Evolutionary conservation across 2,888 invertebrate species (phyloP).

Genomic region (Drosophila buzzatii): DNA sequence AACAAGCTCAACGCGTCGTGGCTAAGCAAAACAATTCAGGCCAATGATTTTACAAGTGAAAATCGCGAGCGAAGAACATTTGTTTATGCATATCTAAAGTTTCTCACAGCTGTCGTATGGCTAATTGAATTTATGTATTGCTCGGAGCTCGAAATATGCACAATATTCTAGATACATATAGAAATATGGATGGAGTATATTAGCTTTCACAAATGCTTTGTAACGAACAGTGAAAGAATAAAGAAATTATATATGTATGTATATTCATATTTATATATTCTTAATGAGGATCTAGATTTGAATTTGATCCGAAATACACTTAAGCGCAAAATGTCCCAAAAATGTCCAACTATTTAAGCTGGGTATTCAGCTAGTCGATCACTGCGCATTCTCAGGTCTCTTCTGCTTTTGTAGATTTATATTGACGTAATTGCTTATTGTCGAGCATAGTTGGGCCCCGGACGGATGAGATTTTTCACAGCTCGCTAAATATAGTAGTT

Average conservation of each 20-base stretch:
- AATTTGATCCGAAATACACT: not conserved
- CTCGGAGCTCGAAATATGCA: constrained; percentile 3
- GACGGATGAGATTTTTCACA: constrained; percentile 37
- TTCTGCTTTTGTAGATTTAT: not conserved
- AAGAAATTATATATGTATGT: not conserved
- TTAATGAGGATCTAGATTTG: not conserved
- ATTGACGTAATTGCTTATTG: constrained; percentile 20
- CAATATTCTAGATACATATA: not conserved
- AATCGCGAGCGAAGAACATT: not conserved
- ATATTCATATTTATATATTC: not conserved
- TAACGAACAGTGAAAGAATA: too few species aligned
- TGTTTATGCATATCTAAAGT: constrained; percentile 11
- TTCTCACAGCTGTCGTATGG: constrained; percentile 23
- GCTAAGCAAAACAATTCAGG: constrained; percentile 6
- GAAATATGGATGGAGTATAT: not conserved
- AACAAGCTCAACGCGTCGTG: constrained; percentile 20
- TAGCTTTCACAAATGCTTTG: not conserved
- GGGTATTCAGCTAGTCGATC: not conserved
- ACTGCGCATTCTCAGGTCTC: not conserved
- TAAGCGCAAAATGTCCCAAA: not conserved
- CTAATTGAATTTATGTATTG: constrained; percentile 34
- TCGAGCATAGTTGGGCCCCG: constrained; percentile 24
- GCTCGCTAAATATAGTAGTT: constrained; percentile 34
- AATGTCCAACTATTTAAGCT: not conserved
- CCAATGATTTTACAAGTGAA: constrained; percentile 14